phyloP scores from a whole-genome alignment of 2,797 vertebrate species.

The Lycodopsis pacificus region DNA sequence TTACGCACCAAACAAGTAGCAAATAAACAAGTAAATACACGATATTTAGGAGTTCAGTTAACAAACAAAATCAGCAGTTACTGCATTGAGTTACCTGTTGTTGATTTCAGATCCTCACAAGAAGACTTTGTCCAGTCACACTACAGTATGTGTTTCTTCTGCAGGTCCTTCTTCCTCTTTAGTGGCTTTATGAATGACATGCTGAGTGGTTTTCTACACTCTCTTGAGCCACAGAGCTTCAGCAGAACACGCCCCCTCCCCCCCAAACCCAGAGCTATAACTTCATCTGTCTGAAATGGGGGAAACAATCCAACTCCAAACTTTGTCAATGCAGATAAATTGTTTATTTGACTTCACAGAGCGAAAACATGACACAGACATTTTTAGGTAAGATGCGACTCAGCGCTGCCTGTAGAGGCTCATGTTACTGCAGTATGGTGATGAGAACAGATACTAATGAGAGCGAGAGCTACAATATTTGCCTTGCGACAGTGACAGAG shows the following conservation, averaged over 20 bases:
- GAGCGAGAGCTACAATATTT: constrained; percentile 15
- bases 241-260: constrained; percentile 58
- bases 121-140: constrained; percentile 11
- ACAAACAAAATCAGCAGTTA: background rate
- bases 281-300: constrained; percentile 33
- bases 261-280: background rate
- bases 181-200: constrained; percentile 45
- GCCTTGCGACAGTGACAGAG: constrained; percentile 23
- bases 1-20: constrained; percentile 1
- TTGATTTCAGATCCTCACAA: constrained; percentile 2
- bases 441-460: background rate
- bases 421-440: background rate
- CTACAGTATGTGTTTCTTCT: constrained; percentile 1
- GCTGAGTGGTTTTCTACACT: constrained; percentile 39
- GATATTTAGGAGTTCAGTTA: background rate
- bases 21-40: background rate
- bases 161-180: constrained; percentile 28
- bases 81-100: constrained; percentile 53
- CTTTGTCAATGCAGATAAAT: constrained; percentile 74
- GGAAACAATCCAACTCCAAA: constrained; percentile 31
- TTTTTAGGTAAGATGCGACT: constrained; percentile 35
- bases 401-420: constrained; percentile 23
- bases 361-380: constrained; percentile 54
- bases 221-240: constrained; percentile 22
- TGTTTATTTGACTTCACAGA: constrained; percentile 74